phyloP scores from a whole-genome alignment of 2,888 invertebrate species.

The Ophion obscuratus region DNA sequence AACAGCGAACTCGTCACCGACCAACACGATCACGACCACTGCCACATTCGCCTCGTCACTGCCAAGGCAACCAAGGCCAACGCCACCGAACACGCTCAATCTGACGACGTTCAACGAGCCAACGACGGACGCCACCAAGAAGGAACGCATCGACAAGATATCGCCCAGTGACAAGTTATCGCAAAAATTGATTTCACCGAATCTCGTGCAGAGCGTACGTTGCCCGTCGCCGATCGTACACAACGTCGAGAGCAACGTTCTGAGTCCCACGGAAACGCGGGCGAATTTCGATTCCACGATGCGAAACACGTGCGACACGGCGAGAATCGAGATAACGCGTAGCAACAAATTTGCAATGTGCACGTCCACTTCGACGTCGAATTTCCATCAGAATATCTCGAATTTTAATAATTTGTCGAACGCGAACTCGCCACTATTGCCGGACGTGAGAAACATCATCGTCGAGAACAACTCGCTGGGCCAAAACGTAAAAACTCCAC shows the following conservation, averaged over 20 bases:
- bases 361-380: slow-evolving; percentile 73
- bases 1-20: slow-evolving; percentile 72
- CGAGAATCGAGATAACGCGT: slow-evolving; percentile 75
- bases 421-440: slow-evolving; percentile 73
- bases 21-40: slow-evolving; percentile 84
- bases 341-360: slow-evolving; percentile 78
- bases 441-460: slow-evolving; percentile 75
- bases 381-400: slow-evolving; percentile 79
- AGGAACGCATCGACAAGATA: slow-evolving; percentile 73
- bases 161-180: slow-evolving; percentile 80
- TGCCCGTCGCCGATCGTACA: slow-evolving; percentile 82
- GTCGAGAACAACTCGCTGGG: slow-evolving; percentile 70
- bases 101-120: slow-evolving; percentile 85
- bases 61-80: slow-evolving; percentile 88
- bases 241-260: slow-evolving; percentile 81
- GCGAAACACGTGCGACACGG: slow-evolving; percentile 62
- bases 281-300: slow-evolving; percentile 68
- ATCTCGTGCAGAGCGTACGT: slow-evolving; percentile 81
- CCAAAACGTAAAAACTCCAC: slow-evolving; percentile 87
- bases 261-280: slow-evolving; percentile 77
- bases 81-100: slow-evolving; percentile 93
- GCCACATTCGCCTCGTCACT: slow-evolving; percentile 86
- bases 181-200: slow-evolving; percentile 81
- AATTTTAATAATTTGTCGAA: slow-evolving; percentile 77
- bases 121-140: slow-evolving; percentile 76